Evolutionary conservation across 2,888 invertebrate species (phyloP).

Genomic region (Drosophila paranaensis): DNA sequence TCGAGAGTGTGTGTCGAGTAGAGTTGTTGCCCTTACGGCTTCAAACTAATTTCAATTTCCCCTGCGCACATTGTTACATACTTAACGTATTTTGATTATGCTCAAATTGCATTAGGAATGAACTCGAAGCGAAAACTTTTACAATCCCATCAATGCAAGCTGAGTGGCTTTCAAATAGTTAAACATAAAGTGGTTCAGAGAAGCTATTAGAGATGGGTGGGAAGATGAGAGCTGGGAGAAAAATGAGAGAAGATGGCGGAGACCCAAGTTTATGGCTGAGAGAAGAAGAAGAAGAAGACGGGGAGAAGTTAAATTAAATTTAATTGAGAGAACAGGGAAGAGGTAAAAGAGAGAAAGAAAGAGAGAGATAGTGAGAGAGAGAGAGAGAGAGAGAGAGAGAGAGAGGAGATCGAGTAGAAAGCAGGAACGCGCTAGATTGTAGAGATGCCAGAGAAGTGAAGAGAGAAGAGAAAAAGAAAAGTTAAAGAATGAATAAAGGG

Average conservation of each 20-base stretch:
- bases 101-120: conserved; percentile 1
- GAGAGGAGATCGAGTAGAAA: no score
- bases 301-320: no score
- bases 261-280: no score
- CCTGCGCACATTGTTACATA: conserved; percentile 13
- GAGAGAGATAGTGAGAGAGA: no score
- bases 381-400: neutral
- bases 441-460: no score
- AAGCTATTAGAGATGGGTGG: neutral
- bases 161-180: conserved; percentile 5
- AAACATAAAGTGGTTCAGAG: neutral
- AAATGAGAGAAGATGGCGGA: neutral
- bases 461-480: no score
- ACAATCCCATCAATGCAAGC: conserved; percentile 3
- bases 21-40: conserved; percentile 5
- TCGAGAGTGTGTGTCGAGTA: conserved; percentile 10
- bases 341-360: neutral
- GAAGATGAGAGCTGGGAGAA: neutral
- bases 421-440: no score
- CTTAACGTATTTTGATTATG: conserved; percentile 12
- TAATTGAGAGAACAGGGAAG: no score
- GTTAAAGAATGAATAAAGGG: no score
- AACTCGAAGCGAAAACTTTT: conserved; percentile 6
- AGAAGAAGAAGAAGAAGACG: neutral
- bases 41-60: conserved; percentile 48